phyloP scores from a whole-genome alignment of 2,888 invertebrate genomes.

The Cosmia trapezina region DNA sequence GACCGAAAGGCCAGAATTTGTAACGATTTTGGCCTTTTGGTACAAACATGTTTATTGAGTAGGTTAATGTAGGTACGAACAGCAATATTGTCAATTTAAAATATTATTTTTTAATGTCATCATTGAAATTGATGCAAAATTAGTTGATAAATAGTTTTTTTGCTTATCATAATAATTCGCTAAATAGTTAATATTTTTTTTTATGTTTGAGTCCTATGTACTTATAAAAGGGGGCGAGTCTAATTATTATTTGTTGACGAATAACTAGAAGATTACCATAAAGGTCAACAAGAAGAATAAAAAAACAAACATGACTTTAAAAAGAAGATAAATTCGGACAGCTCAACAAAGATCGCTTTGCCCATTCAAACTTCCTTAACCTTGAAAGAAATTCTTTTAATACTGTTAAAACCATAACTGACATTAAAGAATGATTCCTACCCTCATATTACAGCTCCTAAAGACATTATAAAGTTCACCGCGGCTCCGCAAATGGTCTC shows the following conservation, averaged over 20 bases:
- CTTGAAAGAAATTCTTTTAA: slow-evolving; percentile 30
- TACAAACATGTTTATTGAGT: neutral
- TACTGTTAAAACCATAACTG: slow-evolving; percentile 35
- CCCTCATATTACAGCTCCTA: slow-evolving; percentile 46
- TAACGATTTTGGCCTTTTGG: neutral
- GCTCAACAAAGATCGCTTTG: slow-evolving; percentile 31
- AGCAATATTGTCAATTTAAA: too few species aligned
- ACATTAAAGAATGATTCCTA: slow-evolving; percentile 46
- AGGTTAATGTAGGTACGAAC: neutral
- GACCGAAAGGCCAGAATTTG: neutral
- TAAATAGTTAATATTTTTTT: too few species aligned
- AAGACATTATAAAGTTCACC: slow-evolving; percentile 58
- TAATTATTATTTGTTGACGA: neutral
- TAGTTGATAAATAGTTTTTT: neutral
- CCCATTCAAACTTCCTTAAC: slow-evolving; percentile 24
- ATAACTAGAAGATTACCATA: neutral
- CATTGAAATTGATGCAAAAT: neutral
- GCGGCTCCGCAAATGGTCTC: slow-evolving; percentile 38
- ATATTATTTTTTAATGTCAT: too few species aligned
- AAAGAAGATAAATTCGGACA: neutral
- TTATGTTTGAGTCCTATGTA: too few species aligned
- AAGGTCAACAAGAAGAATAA: neutral
- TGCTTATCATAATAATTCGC: too few species aligned
- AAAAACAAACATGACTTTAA: neutral
- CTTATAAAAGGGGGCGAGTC: neutral